Evolutionary conservation across 2,888 invertebrate genomes (phyloP).

Genomic region (Lochmaea crataegi): DNA sequence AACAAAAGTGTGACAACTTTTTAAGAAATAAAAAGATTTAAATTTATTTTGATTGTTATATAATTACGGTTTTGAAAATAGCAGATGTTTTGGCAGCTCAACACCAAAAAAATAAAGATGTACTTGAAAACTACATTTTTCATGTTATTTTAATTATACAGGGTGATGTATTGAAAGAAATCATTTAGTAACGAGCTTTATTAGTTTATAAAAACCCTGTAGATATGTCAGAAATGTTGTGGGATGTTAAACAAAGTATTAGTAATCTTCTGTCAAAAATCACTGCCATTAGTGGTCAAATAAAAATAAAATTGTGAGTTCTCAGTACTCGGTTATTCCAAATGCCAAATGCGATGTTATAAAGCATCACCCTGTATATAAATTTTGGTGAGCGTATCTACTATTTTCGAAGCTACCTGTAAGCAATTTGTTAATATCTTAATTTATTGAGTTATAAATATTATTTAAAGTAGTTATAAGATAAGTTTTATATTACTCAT

Average conservation of each 20-base stretch:
- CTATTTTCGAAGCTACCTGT: constrained; percentile 23
- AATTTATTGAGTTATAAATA: constrained; percentile 31
- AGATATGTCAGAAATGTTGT: not conserved
- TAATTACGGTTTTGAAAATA: constrained; percentile 14
- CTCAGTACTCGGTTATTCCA: no score
- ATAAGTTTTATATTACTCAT: constrained; percentile 35
- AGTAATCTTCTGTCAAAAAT: not conserved
- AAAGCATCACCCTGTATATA: not conserved
- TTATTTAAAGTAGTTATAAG: constrained; percentile 27
- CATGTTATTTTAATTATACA: not conserved
- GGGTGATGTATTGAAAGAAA: not conserved
- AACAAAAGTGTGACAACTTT: not conserved
- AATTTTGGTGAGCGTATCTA: constrained; percentile 11
- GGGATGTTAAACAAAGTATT: not conserved
- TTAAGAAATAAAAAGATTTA: constrained; percentile 10
- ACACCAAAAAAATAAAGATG: constrained; percentile 9
- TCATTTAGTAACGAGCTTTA: not conserved
- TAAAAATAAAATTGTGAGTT: not conserved
- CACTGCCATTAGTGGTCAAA: not conserved
- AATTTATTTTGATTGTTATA: constrained; percentile 12
- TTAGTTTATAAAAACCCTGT: not conserved
- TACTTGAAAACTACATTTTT: constrained; percentile 19
- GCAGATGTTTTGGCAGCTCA: constrained; percentile 21
- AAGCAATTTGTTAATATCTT: constrained; percentile 28
- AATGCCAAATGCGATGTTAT: not conserved